These are phyloP conservation scores for Patella caerulea DNA, from an alignment of 2,888 invertebrate genomes.

Conservation along the genomic window DNA sequence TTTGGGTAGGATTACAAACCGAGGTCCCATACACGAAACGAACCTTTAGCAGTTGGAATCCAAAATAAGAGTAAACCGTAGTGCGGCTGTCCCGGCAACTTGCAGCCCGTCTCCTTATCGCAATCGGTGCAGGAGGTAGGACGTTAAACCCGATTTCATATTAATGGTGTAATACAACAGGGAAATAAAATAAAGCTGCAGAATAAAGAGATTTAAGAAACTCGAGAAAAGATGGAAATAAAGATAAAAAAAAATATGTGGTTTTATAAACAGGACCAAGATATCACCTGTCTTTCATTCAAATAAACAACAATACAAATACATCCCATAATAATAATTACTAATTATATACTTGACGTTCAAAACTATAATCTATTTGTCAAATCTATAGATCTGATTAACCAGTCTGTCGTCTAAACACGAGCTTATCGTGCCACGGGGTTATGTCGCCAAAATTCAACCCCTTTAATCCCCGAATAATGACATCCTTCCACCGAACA, in stretches of 20 bases:
- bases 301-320: not conserved
- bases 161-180: not conserved
- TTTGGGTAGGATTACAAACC: too few species aligned
- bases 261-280: not conserved
- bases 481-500: not conserved
- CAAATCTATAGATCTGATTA: not conserved
- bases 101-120: too few species aligned
- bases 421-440: not conserved
- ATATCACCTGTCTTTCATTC: not conserved
- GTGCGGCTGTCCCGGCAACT: too few species aligned
- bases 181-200: not conserved
- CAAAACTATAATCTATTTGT: not conserved
- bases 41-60: too few species aligned
- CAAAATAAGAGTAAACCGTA: too few species aligned
- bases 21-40: too few species aligned
- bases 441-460: not conserved
- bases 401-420: not conserved
- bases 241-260: not conserved
- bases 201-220: not conserved
- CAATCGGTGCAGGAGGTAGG: too few species aligned
- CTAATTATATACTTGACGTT: conserved; percentile 10
- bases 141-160: not conserved
- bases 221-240: not conserved
- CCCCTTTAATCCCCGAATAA: conserved; percentile 3
- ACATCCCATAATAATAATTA: not conserved